These are phyloP conservation scores for Gryllus longicercus DNA, from an alignment of 2,888 invertebrate genomes.

Conservation along the genomic window DNA sequence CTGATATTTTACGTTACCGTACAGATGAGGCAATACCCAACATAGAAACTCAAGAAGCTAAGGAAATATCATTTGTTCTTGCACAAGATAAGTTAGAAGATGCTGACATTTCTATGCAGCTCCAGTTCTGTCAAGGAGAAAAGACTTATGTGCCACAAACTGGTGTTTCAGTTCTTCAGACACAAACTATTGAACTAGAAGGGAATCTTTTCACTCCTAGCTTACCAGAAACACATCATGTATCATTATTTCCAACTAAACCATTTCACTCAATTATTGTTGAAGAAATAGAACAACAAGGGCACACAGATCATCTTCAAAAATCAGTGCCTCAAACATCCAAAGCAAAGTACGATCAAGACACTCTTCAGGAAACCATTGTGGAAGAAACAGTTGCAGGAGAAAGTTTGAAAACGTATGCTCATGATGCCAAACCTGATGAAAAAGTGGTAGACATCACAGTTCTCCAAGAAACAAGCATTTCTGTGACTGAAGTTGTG, in stretches of 20 bases:
- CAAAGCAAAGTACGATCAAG: slow-evolving; percentile 48
- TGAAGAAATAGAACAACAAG: slow-evolving; percentile 48
- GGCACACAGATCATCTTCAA: slow-evolving; percentile 49
- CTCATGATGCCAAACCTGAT: slow-evolving; percentile 45
- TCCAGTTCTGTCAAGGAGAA: slow-evolving; percentile 48
- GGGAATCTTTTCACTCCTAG: slow-evolving; percentile 53
- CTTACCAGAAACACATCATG: slow-evolving; percentile 53
- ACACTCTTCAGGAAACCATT: slow-evolving; percentile 51
- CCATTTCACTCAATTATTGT: slow-evolving; percentile 55
- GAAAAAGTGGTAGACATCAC: slow-evolving; percentile 48
- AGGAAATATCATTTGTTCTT: slow-evolving; percentile 58
- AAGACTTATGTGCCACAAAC: slow-evolving; percentile 56
- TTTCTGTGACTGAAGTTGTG: slow-evolving; percentile 52
- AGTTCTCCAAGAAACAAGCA: slow-evolving; percentile 49
- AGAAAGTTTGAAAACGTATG: slow-evolving; percentile 54
- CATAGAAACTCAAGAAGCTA: slow-evolving; percentile 61
- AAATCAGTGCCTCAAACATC: slow-evolving; percentile 49
- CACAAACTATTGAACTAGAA: slow-evolving; percentile 64
- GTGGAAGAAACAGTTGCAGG: slow-evolving; percentile 53
- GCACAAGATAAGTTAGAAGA: slow-evolving; percentile 64
- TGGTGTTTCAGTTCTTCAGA: slow-evolving; percentile 60
- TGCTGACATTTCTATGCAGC: slow-evolving; percentile 46
- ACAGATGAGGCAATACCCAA: slow-evolving; percentile 53
- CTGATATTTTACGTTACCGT: slow-evolving; percentile 54
- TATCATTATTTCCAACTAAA: slow-evolving; percentile 51